These are phyloP conservation scores for Platycheirus rosarum DNA, from an alignment of 2,888 invertebrate species.

Conservation along the genomic window DNA sequence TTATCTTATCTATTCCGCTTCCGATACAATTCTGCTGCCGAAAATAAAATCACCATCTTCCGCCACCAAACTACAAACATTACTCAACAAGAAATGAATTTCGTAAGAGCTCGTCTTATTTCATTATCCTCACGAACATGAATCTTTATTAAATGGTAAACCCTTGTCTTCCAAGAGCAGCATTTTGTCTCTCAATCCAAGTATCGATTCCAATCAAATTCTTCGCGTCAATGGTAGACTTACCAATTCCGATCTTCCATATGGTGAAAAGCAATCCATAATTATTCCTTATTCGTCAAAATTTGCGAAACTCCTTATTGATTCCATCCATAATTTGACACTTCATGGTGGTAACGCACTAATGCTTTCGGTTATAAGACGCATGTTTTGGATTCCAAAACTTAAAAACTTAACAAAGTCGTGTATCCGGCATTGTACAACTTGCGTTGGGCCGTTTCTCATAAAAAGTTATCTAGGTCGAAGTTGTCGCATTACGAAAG, in stretches of 20 bases:
- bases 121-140: neutral
- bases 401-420: too few relatives aligned
- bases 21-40: neutral
- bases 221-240: too few relatives aligned
- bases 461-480: constrained; percentile 15
- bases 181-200: too few relatives aligned
- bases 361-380: neutral
- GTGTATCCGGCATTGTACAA: too few relatives aligned
- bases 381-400: neutral
- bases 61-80: neutral
- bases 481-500: constrained; percentile 23
- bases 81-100: neutral
- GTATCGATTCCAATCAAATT: too few relatives aligned
- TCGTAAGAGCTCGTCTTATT: neutral
- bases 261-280: neutral
- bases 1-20: neutral
- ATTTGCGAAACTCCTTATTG: neutral
- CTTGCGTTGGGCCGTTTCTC: constrained; percentile 2
- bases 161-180: neutral
- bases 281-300: neutral
- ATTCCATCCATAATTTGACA: neutral
- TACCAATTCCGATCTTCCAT: neutral
- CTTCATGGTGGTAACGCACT: constrained; percentile 1
- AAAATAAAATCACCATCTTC: neutral
- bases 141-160: neutral